Evolutionary conservation across 2,888 invertebrate species (phyloP).

Genomic region (Scaptomyza parva): DNA sequence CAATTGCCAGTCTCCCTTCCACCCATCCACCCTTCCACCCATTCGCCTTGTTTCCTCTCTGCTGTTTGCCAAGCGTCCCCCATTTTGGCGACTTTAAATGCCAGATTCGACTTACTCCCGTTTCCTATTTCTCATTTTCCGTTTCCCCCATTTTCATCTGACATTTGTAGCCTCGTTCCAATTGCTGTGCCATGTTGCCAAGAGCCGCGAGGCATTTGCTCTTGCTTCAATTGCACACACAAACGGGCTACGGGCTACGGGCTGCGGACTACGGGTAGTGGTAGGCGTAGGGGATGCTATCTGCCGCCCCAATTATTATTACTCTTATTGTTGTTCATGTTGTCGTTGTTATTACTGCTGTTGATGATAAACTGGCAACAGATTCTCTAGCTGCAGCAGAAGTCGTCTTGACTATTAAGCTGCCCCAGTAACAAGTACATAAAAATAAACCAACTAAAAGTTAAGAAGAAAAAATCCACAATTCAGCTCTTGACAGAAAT

Average conservation of each 20-base stretch:
- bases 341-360: constrained; percentile 33
- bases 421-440: constrained; percentile 20
- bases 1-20: constrained; percentile 47
- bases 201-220: constrained; percentile 61
- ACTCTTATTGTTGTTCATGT: constrained; percentile 28
- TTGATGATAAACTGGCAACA: constrained; percentile 58
- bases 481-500: constrained; percentile 37
- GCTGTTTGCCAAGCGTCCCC: constrained; percentile 52
- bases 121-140: constrained; percentile 19
- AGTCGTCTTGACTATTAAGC: constrained; percentile 64
- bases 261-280: no score
- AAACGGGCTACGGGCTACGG: constrained; percentile 1
- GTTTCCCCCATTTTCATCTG: constrained; percentile 21
- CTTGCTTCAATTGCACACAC: constrained; percentile 62
- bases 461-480: constrained; percentile 7
- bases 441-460: constrained; percentile 20
- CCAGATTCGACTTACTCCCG: constrained; percentile 31
- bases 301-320: constrained; percentile 24
- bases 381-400: constrained; percentile 23
- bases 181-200: constrained; percentile 50
- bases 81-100: constrained; percentile 50
- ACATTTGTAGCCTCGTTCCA: constrained; percentile 52
- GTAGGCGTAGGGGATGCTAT: neutral
- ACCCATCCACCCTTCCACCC: constrained; percentile 4
- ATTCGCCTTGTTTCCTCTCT: constrained; percentile 5